These are phyloP conservation scores for Platichthys flesus DNA, from an alignment of 2,113 vertebrate species.

Conservation along the genomic window DNA sequence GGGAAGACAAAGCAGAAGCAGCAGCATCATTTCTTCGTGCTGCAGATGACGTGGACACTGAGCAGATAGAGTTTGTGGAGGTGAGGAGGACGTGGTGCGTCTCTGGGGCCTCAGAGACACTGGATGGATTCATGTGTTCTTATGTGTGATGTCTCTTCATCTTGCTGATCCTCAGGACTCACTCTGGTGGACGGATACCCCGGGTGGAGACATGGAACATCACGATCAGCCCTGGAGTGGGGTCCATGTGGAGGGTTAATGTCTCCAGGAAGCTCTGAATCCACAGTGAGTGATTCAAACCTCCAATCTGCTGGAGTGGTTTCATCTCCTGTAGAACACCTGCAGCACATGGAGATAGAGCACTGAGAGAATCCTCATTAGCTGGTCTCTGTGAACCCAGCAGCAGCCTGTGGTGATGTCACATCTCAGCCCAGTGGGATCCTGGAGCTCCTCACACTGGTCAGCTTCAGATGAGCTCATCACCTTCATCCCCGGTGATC, in stretches of 20 bases:
- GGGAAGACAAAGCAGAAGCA: too few relatives aligned
- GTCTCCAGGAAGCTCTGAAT: neutral
- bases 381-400: conserved; percentile 7
- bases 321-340: neutral
- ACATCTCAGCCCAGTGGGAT: conserved; percentile 21
- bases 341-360: neutral
- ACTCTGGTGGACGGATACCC: too few relatives aligned
- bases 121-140: too few relatives aligned
- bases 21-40: too few relatives aligned
- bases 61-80: too few relatives aligned
- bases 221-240: too few relatives aligned
- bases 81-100: too few relatives aligned
- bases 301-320: neutral
- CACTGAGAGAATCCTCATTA: conserved; percentile 14
- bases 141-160: too few relatives aligned
- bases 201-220: too few relatives aligned
- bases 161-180: too few relatives aligned
- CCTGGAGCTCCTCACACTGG: conserved; percentile 13
- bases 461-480: conserved; percentile 46
- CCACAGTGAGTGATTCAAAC: neutral
- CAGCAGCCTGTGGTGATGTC: conserved; percentile 11
- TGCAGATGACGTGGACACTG: too few relatives aligned
- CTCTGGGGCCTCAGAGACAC: too few relatives aligned
- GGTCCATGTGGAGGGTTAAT: neutral
- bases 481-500: conserved; percentile 46